Evolutionary conservation across 1,140 invertebrate species (phyloP).

Genomic region (Xylocopa sonorina): DNA sequence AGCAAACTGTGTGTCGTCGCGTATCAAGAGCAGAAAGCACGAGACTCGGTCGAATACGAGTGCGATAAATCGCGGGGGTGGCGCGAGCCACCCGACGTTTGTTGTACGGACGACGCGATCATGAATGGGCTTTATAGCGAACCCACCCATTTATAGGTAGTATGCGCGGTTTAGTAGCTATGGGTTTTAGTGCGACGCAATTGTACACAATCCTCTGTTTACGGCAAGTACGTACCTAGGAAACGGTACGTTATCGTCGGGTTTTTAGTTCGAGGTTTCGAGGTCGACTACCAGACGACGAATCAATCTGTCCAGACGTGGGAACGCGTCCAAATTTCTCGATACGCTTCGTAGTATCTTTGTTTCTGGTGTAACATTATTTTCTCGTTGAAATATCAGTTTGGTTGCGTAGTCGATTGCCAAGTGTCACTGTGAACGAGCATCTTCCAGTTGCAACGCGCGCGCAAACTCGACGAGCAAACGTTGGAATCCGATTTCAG

Average conservation of each 20-base stretch:
- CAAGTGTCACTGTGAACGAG: slow-evolving; percentile 56
- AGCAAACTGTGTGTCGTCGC: slow-evolving; percentile 8
- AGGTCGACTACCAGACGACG: slow-evolving; percentile 4
- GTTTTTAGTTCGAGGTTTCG: slow-evolving; percentile 49
- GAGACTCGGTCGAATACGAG: slow-evolving; percentile 46
- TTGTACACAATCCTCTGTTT: slow-evolving; percentile 68
- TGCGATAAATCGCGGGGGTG: slow-evolving; percentile 67
- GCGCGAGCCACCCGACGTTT: slow-evolving; percentile 65
- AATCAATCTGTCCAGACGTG: slow-evolving; percentile 18
- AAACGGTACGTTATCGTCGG: slow-evolving; percentile 54
- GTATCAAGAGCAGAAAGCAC: slow-evolving; percentile 49
- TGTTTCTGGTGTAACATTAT: too few relatives aligned
- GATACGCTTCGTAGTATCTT: background rate
- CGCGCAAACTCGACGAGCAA: background rate
- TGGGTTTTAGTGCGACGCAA: slow-evolving; percentile 66
- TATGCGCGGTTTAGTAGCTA: slow-evolving; percentile 71
- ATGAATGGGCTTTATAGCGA: slow-evolving; percentile 77
- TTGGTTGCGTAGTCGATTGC: slow-evolving; percentile 56
- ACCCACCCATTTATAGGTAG: slow-evolving; percentile 69
- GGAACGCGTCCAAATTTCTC: background rate
- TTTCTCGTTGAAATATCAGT: background rate
- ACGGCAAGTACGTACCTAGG: slow-evolving; percentile 60
- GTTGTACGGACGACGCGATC: slow-evolving; percentile 70
- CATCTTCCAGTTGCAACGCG: background rate
- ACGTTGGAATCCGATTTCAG: background rate